These are phyloP conservation scores for Girardia tigrina DNA, from an alignment of 2,888 invertebrate genomes.

Conservation along the genomic window DNA sequence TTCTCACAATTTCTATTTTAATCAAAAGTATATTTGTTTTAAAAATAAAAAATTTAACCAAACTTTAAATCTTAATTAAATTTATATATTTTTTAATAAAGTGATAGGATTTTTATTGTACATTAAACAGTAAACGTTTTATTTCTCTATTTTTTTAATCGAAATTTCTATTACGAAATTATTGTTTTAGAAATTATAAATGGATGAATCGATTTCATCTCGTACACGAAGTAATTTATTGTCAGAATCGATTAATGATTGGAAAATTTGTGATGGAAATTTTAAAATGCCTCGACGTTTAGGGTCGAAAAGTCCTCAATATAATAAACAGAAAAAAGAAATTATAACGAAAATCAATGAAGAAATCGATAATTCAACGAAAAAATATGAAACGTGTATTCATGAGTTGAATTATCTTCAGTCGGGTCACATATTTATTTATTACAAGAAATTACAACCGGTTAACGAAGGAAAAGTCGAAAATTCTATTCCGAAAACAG, in stretches of 20 bases:
- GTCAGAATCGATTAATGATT: not conserved
- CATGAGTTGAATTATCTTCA: not conserved
- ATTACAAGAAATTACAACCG: not conserved
- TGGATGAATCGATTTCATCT: not conserved
- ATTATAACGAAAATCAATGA: not conserved
- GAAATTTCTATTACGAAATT: too few relatives aligned
- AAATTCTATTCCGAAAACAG: not conserved
- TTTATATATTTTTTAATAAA: too few relatives aligned
- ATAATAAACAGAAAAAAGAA: not conserved
- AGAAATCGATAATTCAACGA: not conserved
- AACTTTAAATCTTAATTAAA: too few relatives aligned
- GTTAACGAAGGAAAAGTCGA: not conserved
- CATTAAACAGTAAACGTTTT: too few relatives aligned
- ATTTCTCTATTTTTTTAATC: too few relatives aligned
- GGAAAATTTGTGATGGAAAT: slow-evolving; percentile 3
- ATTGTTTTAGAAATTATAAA: too few relatives aligned
- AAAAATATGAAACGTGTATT: not conserved
- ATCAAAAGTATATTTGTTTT: too few relatives aligned
- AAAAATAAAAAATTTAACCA: too few relatives aligned
- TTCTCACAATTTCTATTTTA: too few relatives aligned
- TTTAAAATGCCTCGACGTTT: not conserved
- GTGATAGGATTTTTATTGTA: too few relatives aligned
- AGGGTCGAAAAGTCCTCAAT: not conserved
- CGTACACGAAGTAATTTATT: not conserved
- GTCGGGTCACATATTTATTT: not conserved